Evolutionary conservation across 2,797 vertebrate genomes (phyloP), one percentile per base, ranked within the genome.

Genomic region (Lacerta agilis): DNA sequence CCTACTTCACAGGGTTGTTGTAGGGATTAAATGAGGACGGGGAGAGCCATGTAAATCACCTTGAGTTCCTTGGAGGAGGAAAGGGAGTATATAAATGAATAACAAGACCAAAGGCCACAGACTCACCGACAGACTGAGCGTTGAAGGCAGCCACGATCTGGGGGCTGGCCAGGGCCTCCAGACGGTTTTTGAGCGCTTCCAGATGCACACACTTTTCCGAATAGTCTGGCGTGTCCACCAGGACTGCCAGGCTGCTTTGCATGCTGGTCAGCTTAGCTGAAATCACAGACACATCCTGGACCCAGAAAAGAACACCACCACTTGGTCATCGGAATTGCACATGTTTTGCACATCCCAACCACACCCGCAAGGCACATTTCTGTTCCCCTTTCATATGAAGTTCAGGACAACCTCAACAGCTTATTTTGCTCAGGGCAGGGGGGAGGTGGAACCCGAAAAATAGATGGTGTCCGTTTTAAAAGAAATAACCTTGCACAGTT

Each of bases 151-250:
- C 95, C 2, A 99, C 98, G 0, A 99, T 99, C 92, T 99, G 99
- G 0, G 99, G 98, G 91, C 98, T 99, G 94, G 98, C 98, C 94
- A 99, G 95, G 61, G 99, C 99, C 93, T 99, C 99, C 89, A 99
- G 97, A 0, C 99, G 95, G 96, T 99, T 99, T 95, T 99, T 99
- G 92, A 99, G 95, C 0, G 99, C 99, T 94, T 99, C 99, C n/a
- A 99, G 94, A 90, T 99, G 98, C 90, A 99, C 98, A 8, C 99
- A 99, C 94, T 99, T 99, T 91, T 99, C 99, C 0, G 99, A 99
- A 95, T 99, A 99, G 94, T 99, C 98, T 0, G 98, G 98, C 0
- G 99, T 99, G 91, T 99, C 99, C 93, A 99, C 98, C 18, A 99
- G 96, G 98, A 99, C 99, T 23, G 97, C 96, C 94, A 99, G 96